Percentiles rank a stretch among this genome's conserved stretches.
Conservation (phyloP, 1,140 invertebrate species). For the Drosophila micromelanica region DNA sequence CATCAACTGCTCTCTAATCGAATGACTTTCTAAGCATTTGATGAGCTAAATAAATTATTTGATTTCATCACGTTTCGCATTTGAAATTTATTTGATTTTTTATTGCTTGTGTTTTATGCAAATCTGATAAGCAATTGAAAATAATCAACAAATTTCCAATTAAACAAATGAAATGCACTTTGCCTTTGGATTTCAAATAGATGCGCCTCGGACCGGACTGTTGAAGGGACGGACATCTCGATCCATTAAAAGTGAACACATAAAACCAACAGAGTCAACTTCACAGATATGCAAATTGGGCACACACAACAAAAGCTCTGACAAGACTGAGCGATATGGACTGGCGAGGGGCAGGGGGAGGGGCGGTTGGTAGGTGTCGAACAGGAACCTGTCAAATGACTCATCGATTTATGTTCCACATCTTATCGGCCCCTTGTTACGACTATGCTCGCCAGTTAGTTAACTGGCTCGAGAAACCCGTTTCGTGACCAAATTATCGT, state of each 20-base stretch:
- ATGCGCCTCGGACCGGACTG: background rate
- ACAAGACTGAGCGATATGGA: background rate
- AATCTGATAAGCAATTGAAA: slow-evolving; percentile 20
- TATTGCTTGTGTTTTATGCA: slow-evolving; percentile 4
- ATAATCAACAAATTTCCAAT: slow-evolving; percentile 20
- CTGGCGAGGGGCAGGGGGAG: background rate
- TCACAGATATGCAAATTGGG: slow-evolving; percentile 31
- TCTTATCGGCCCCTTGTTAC: slow-evolving; percentile 29
- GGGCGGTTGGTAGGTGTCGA: background rate
- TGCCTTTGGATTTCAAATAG: slow-evolving; percentile 15
- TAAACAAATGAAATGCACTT: slow-evolving; percentile 22
- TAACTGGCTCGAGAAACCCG: slow-evolving; percentile 24
- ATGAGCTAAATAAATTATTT: slow-evolving; percentile 27
- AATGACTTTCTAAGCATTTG: slow-evolving; percentile 15
- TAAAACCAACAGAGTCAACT: slow-evolving; percentile 12
- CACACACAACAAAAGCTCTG: slow-evolving; percentile 22
- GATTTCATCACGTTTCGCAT: slow-evolving; percentile 40
- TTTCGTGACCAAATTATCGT: slow-evolving; percentile 48
- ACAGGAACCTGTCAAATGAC: slow-evolving; percentile 47
- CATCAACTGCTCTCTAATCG: background rate
- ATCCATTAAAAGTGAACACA: slow-evolving; percentile 7
- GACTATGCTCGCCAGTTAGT: slow-evolving; percentile 31
- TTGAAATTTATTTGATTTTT: slow-evolving; percentile 1
- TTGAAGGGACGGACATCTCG: background rate
- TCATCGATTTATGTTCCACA: slow-evolving; percentile 47